A percentile compares a stretch with the other conserved stretches of the same genome.
phyloP scores from a whole-genome alignment of 2,113 vertebrate genomes.

The Daphoenositta chrysoptera region DNA sequence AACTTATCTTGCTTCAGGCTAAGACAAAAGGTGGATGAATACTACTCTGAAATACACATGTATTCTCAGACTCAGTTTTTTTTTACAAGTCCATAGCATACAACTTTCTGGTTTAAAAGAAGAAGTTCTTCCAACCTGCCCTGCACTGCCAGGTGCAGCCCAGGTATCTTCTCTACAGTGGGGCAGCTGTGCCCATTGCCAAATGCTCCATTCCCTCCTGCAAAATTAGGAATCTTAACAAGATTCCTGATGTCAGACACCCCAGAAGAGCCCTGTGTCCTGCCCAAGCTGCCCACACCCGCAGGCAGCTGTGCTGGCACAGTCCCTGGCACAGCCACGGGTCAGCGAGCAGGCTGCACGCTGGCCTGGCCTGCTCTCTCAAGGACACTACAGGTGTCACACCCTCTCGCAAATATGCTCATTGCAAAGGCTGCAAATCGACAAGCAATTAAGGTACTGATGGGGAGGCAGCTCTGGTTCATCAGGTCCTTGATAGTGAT shows the following conservation, averaged over 20 bases:
- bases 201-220: neutral
- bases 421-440: neutral
- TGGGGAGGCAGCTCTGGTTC: neutral
- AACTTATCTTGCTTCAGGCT: neutral
- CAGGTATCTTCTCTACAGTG: neutral
- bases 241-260: neutral
- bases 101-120: neutral
- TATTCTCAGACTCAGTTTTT: neutral
- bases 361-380: neutral
- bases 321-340: neutral
- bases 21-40: neutral
- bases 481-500: neutral
- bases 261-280: neutral
- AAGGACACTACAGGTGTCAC: neutral
- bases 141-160: neutral
- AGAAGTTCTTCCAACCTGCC: neutral
- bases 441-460: neutral
- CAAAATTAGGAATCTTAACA: too few relatives aligned
- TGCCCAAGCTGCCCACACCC: neutral
- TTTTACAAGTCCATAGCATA: neutral
- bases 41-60: neutral
- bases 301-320: neutral
- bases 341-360: fast-evolving
- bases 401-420: neutral
- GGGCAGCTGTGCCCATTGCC: neutral